Conservation (phyloP, 1,140 invertebrate species). For the Drosophila equinoxialis region DNA sequence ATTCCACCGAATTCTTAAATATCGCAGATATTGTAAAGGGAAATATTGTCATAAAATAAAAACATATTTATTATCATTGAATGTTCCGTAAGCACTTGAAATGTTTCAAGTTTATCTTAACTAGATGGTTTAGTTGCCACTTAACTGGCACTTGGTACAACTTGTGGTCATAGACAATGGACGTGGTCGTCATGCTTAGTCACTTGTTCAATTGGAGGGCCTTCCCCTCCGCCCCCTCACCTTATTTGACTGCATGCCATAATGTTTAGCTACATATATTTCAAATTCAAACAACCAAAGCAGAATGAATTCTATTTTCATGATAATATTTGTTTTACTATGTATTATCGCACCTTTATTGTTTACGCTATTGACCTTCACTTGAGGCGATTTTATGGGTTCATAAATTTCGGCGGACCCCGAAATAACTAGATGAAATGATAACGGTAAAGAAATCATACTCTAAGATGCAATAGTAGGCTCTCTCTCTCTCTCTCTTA, state of each 20-base stretch:
- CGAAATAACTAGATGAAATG: neutral
- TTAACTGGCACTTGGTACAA: neutral
- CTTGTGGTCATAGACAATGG: neutral
- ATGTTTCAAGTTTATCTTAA: conserved; percentile 7
- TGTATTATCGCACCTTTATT: neutral
- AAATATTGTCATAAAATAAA: neutral
- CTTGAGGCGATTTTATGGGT: neutral
- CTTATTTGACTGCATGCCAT: neutral
- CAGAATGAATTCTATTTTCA: neutral
- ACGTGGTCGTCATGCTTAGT: conserved; percentile 9
- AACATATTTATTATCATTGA: neutral
- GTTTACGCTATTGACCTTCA: neutral
- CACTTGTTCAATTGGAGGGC: neutral
- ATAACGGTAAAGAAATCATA: neutral
- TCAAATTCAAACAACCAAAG: neutral
- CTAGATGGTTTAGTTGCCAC: neutral
- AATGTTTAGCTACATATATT: neutral
- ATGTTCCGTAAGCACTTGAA: neutral
- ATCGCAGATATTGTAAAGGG: too few relatives aligned
- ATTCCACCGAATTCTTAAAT: too few relatives aligned
- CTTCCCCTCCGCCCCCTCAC: neutral
- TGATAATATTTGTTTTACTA: neutral
- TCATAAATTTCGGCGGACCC: neutral
- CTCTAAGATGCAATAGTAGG: neutral
- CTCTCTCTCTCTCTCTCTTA: neutral